phyloP scores from a whole-genome alignment of 2,888 invertebrate species.

The Drosophila hawaiiensis region DNA sequence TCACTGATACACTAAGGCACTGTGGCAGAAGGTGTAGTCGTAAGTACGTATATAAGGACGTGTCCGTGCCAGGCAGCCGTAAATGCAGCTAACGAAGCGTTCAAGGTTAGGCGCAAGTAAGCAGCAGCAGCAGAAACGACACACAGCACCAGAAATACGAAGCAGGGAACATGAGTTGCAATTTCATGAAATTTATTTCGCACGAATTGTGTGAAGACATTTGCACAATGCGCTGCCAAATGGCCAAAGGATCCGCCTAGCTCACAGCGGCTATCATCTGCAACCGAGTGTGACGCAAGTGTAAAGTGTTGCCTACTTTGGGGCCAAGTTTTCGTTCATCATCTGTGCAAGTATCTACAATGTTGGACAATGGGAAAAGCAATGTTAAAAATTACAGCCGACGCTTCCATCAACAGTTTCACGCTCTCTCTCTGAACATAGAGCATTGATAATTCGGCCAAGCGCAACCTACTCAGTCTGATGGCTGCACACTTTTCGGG shows the following conservation, averaged over 20 bases:
- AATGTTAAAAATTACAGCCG: not conserved
- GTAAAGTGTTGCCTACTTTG: conserved; percentile 18
- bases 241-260: conserved; percentile 22
- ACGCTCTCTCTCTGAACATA: not conserved
- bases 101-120: conserved; percentile 62
- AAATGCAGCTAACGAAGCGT: conserved; percentile 78
- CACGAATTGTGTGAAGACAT: conserved; percentile 63
- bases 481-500: conserved; percentile 6
- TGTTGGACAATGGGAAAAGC: not conserved
- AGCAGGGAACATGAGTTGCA: conserved; percentile 69
- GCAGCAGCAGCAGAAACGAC: conserved; percentile 18
- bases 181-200: conserved; percentile 74
- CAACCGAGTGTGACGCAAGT: conserved; percentile 22
- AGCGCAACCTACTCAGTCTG: not conserved
- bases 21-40: conserved; percentile 16
- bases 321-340: not conserved
- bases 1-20: conserved; percentile 22
- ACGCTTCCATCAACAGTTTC: conserved; percentile 15
- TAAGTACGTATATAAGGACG: conserved; percentile 6
- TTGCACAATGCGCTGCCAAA: conserved; percentile 51
- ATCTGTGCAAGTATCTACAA: not conserved
- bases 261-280: conserved; percentile 16
- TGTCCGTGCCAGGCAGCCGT: conserved; percentile 38
- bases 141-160: conserved; percentile 37
- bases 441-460: conserved; percentile 29